Evolutionary conservation across 2,888 invertebrate species (phyloP), one percentile per base, ranked within the genome.

Genomic region (Euzetes globulus): DNA sequence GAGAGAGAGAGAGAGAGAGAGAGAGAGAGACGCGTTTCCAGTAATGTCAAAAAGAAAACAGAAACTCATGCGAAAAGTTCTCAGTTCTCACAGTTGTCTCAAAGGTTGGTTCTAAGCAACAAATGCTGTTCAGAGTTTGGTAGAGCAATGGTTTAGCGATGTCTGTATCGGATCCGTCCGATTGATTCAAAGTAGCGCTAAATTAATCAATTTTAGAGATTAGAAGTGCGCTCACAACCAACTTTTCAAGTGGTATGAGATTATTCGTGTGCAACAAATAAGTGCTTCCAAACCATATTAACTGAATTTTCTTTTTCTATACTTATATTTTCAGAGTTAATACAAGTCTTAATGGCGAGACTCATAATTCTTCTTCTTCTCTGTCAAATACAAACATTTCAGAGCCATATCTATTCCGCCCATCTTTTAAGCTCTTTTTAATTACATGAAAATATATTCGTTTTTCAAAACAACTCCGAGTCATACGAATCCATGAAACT

Each of bases 1-100:
- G 74, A 72, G 74, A 71, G 71, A 71, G 71, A 72, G 71, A 72
- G 74, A 74, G 71, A 45, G 74, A 50, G 33, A 45, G 70, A 45
- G 71, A 71, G 70, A 45, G 71, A 71, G 70, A 47, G 33, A 52
- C 11, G 1, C 33, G 11, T 22, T 41, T 29, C 15, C 68, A 52
- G 52, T 72, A 27, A 41, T 73, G 63, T 41, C 45, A 50, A 50
- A 3, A 37, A 68, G 27, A 71, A 71, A 45, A 52, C 7, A 71
- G 47, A 71, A 45, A 29, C 9, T 52, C 52, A 52, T 71, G 50
- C 52, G 45, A 45, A 22, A 71, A 71, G 27, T 50, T 71, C 47
- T 37, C 70, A 70, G 25, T 25, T 47, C 25, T 47, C 70, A 70
- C 45, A 70, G 65, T 72, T 37, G 33, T 72, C 29, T 37, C 72